Percentiles rank a stretch among this genome's conserved stretches.
Evolutionary conservation across 2,888 invertebrate genomes (phyloP).

Genomic region (Cataglyphis altisquamis): DNA sequence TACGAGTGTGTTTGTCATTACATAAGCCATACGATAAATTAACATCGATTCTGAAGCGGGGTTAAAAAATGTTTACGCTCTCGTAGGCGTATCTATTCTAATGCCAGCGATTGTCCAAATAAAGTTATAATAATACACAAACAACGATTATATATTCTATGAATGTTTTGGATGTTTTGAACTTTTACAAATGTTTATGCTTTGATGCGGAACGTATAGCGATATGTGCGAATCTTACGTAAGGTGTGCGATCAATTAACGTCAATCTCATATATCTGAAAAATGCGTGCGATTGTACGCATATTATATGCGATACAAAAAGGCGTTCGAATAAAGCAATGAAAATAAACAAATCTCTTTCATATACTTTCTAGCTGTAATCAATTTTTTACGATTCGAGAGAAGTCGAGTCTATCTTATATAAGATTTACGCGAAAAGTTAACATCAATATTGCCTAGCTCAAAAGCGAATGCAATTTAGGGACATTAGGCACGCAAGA

Average conservation of each 20-base stretch:
- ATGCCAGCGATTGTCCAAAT: constrained; percentile 20
- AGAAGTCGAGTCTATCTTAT: constrained; percentile 4
- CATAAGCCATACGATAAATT: constrained; percentile 44
- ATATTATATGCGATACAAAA: constrained; percentile 17
- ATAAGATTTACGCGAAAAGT: constrained; percentile 24
- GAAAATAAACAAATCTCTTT: constrained; percentile 45
- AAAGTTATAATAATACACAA: constrained; percentile 36
- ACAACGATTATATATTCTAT: constrained; percentile 29
- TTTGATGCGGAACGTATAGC: not conserved
- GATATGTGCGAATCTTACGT: not conserved
- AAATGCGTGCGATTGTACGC: constrained; percentile 22
- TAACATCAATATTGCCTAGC: not conserved
- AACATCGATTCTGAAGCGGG: constrained; percentile 42
- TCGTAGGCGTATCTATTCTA: constrained; percentile 15
- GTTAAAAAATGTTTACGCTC: constrained; percentile 13
- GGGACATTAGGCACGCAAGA: not conserved
- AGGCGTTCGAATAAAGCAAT: not conserved
- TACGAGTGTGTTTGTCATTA: constrained; percentile 19
- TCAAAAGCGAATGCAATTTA: constrained; percentile 19
- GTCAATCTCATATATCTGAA: constrained; percentile 32
- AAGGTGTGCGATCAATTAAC: constrained; percentile 46
- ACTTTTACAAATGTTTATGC: constrained; percentile 16
- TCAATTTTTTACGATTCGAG: constrained; percentile 21
- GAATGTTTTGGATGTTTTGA: constrained; percentile 25
- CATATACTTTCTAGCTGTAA: constrained; percentile 36